Evolutionary conservation across 2,888 invertebrate genomes (phyloP), one percentile per base, ranked within the genome.

Genomic region (Andrena minutula): DNA sequence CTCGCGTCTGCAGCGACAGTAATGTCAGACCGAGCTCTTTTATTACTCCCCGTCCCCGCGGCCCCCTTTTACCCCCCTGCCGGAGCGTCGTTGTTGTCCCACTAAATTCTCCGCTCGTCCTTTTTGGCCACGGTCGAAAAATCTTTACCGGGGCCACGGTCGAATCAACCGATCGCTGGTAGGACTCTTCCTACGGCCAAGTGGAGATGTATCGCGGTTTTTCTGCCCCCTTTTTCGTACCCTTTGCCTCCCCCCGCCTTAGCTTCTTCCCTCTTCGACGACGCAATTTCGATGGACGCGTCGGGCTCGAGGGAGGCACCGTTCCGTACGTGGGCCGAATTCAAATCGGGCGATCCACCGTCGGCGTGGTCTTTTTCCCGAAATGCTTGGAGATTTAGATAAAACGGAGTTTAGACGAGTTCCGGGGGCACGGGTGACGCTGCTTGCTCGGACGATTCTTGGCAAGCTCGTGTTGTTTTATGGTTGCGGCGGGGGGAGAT

Each of bases 1-100:
- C 80, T 82, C 87, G 84, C 87, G 81, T 84, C 86, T 49, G 56
- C 82, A n/a, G 77, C 88, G 88, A 88, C 89, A 82, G 82, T 85
- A 88, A 88, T 83, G 89, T 85, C 85, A 63, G 75, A 35, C 58
- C 76, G 73, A 76, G 74, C 72, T 87, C 86, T 86, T 89, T 88
- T 86, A 87, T 88, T 84, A 78, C 75, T 70, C 53, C 30, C 26
- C 76, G 65, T 49, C 53, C 64, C 35, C 26, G 35, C 61, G 58
- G 16, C 20, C 16, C 32, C 16, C 20, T 7, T 10, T 16, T 23
- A 12, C 28, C 56, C 26, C 23, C 35, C 26, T 56, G n/a, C n/a
- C 12, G 12, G 12, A n/a, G 47, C 64, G 51, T 51, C 58, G 51
- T 64, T 64, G 26, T 23, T 32, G 35, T 35, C 32, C 60, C 51